Evolutionary conservation across 2,797 vertebrate species (phyloP).

Genomic region (Pterois miles): DNA sequence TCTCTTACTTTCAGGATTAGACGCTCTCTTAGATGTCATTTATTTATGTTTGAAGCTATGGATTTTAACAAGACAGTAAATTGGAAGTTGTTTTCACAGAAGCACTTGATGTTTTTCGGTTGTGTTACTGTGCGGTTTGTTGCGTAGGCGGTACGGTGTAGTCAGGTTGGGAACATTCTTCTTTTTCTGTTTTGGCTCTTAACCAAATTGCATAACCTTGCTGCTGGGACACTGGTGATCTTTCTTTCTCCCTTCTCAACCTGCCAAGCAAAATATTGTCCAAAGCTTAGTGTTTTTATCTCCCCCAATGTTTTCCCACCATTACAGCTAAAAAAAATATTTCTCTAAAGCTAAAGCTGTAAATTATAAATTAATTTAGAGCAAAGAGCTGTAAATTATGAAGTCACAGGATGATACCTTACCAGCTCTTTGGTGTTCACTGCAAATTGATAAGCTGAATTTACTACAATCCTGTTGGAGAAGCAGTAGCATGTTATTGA

Average conservation of each 20-base stretch:
- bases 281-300: slow-evolving; percentile 24
- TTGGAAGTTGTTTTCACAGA: slow-evolving; percentile 9
- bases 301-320: slow-evolving; percentile 44
- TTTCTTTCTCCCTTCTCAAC: slow-evolving; percentile 12
- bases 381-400: background rate
- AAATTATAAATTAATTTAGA: slow-evolving; percentile 2
- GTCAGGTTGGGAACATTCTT: slow-evolving; percentile 29
- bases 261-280: slow-evolving; percentile 63
- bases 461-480: slow-evolving; percentile 9
- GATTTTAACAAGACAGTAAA: slow-evolving; percentile 12
- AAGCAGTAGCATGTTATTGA: background rate
- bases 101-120: background rate
- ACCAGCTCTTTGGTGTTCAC: slow-evolving; percentile 3
- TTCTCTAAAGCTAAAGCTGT: slow-evolving; percentile 8
- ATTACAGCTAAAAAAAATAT: slow-evolving; percentile 14
- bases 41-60: slow-evolving; percentile 9
- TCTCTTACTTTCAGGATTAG: background rate
- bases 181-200: slow-evolving; percentile 40
- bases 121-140: slow-evolving; percentile 18
- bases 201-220: slow-evolving; percentile 57
- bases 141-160: slow-evolving; percentile 34
- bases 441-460: slow-evolving; percentile 24
- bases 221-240: slow-evolving; percentile 34
- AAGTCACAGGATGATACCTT: background rate
- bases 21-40: background rate